Conservation (phyloP, 2,113 vertebrate genomes). For the Narcine bancroftii region DNA sequence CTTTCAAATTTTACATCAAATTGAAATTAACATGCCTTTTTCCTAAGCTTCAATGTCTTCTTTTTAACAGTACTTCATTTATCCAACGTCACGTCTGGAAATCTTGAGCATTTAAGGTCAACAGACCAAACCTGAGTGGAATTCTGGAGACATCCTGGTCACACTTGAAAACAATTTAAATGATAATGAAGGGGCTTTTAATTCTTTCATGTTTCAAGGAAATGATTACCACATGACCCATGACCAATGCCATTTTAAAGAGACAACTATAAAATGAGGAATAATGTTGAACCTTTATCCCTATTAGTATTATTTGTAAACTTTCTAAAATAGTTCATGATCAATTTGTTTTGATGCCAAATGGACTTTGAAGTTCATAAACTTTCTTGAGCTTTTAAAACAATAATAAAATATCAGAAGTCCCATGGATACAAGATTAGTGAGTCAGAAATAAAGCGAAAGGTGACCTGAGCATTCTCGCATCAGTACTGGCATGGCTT, state of each 20-base stretch:
- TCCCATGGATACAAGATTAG: neutral
- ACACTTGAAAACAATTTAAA: conserved; percentile 27
- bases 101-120: neutral
- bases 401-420: neutral
- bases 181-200: neutral
- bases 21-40: neutral
- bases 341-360: neutral
- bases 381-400: neutral
- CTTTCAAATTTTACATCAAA: neutral
- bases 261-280: conserved; percentile 3
- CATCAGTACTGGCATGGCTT: neutral
- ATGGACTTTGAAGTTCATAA: conserved; percentile 25
- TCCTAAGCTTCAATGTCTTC: neutral
- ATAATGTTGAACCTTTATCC: neutral
- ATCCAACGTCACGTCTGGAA: neutral
- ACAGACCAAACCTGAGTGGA: neutral
- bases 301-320: neutral
- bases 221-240: neutral
- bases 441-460: neutral
- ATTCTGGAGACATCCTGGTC: neutral
- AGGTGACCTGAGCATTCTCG: too few species aligned
- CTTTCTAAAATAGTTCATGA: neutral
- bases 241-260: neutral
- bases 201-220: conserved; percentile 17
- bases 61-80: neutral